phyloP scores from a whole-genome alignment of 2,113 vertebrate species.

The Perognathus longimembris region DNA sequence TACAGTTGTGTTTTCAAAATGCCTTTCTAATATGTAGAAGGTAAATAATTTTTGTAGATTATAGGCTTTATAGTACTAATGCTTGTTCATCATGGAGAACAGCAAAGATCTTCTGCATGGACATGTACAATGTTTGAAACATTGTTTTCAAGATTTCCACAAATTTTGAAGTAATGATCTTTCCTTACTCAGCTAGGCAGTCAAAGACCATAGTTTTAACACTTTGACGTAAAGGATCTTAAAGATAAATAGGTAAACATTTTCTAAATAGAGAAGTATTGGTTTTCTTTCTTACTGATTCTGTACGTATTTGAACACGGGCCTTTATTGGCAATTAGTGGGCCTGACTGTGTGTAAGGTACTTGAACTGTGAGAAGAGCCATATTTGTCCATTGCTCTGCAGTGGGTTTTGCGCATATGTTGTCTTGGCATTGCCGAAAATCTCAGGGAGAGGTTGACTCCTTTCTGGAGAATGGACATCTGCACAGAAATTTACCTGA shows the following conservation, averaged over 20 bases:
- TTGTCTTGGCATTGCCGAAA: conserved; percentile 4
- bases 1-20: conserved; percentile 54
- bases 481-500: neutral
- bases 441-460: neutral
- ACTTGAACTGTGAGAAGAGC: conserved; percentile 5
- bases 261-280: conserved; percentile 20
- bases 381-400: neutral
- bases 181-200: neutral
- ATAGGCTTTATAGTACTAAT: conserved; percentile 23
- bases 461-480: neutral
- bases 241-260: neutral
- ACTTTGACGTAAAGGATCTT: neutral
- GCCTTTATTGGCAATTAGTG: neutral
- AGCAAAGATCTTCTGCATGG: neutral
- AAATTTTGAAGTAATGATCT: conserved; percentile 33
- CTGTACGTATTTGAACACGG: conserved; percentile 9
- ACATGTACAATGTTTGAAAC: conserved; percentile 26
- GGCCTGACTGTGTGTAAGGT: neutral
- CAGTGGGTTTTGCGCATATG: neutral
- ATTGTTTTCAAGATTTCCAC: neutral
- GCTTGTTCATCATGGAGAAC: neutral
- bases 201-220: neutral
- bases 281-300: neutral
- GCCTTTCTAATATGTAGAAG: neutral
- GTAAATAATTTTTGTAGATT: conserved; percentile 16